phyloP scores from a whole-genome alignment of 2,888 invertebrate species.

The Proisotoma minuta region DNA sequence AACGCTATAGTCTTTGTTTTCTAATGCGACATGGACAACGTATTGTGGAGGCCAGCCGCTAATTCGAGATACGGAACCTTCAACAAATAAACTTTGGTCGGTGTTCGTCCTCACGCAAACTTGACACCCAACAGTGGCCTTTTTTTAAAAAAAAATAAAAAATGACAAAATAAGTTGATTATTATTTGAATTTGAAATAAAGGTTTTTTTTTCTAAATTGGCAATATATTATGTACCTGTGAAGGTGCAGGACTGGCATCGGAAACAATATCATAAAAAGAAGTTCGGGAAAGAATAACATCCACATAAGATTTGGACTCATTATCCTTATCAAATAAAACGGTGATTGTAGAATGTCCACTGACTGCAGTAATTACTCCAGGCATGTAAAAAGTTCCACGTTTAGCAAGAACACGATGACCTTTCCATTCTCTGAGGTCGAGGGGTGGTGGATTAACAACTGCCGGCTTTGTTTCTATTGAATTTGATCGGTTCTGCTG shows the following conservation, averaged over 20 bases:
- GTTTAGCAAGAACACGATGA: slow-evolving; percentile 83
- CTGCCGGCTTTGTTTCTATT: background rate
- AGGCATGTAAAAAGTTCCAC: slow-evolving; percentile 74
- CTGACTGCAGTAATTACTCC: slow-evolving; percentile 67
- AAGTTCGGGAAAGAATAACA: slow-evolving; percentile 40
- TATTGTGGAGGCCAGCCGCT: slow-evolving; percentile 65
- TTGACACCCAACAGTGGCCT: slow-evolving; percentile 70
- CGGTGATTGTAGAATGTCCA: slow-evolving; percentile 43
- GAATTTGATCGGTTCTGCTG: background rate
- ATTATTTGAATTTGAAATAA: background rate
- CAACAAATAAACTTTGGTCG: slow-evolving; percentile 72
- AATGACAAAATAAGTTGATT: background rate
- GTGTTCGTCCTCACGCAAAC: slow-evolving; percentile 63
- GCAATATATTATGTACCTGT: slow-evolving; percentile 32
- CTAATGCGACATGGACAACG: slow-evolving; percentile 54
- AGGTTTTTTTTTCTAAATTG: background rate
- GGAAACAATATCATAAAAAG: slow-evolving; percentile 73
- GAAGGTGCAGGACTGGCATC: slow-evolving; percentile 72
- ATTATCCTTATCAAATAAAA: slow-evolving; percentile 46
- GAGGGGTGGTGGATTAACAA: slow-evolving; percentile 50
- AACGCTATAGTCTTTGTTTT: slow-evolving; percentile 59
- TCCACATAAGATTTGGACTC: slow-evolving; percentile 38
- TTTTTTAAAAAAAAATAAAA: slow-evolving; percentile 6
- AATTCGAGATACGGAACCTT: slow-evolving; percentile 72
- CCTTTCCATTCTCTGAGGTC: slow-evolving; percentile 91